Conservation (phyloP, 2,888 invertebrate species). For the Caenorhabditis auriculariae region DNA sequence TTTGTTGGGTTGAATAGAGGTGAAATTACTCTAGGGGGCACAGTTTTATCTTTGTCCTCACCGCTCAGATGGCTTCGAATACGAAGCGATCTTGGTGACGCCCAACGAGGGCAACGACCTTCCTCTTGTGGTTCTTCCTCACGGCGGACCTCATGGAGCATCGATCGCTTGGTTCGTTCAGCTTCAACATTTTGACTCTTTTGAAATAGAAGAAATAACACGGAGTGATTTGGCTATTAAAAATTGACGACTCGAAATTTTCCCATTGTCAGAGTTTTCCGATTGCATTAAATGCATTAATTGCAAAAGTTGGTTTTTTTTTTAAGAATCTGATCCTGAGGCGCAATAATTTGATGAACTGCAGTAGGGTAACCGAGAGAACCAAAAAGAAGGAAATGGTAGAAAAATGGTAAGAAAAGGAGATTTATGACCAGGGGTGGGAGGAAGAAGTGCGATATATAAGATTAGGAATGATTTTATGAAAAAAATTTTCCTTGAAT, state of each 20-base stretch:
- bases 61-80: slow-evolving; percentile 26
- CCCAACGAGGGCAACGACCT: slow-evolving; percentile 36
- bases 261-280: no score
- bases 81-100: slow-evolving; percentile 54
- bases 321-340: not conserved
- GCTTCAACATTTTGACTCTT: no score
- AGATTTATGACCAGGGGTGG: not conserved
- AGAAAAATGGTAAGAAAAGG: not conserved
- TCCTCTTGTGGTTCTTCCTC: slow-evolving; percentile 58
- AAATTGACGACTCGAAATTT: no score
- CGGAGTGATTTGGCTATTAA: no score
- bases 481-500: not conserved
- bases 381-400: not conserved
- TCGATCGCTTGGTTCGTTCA: slow-evolving; percentile 38
- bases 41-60: no score
- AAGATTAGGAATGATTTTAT: not conserved
- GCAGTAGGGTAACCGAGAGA: no score
- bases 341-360: no score
- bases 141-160: slow-evolving; percentile 63
- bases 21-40: no score
- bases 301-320: no score
- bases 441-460: not conserved
- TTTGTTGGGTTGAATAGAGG: slow-evolving; percentile 38
- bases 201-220: no score
- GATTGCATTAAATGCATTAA: no score